phyloP scores from a whole-genome alignment of 1,140 invertebrate genomes.

The Apolygus lucorum region DNA sequence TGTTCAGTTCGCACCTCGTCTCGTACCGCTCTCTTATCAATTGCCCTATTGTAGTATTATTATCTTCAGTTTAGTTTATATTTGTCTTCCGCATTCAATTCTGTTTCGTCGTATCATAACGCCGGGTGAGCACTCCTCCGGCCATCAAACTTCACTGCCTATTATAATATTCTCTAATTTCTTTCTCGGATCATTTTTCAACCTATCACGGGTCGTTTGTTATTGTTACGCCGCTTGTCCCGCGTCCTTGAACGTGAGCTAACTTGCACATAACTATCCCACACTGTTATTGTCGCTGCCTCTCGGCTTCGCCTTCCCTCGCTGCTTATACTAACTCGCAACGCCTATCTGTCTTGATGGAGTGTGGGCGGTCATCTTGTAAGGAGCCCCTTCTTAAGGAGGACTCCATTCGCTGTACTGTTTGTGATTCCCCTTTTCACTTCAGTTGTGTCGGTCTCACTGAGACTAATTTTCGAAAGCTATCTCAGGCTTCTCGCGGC shows the following conservation, averaged over 20 bases:
- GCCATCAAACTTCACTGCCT: no score
- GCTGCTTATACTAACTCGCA: not conserved
- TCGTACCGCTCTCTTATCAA: no score
- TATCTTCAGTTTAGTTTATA: no score
- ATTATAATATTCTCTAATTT: not conserved
- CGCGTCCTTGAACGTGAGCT: not conserved
- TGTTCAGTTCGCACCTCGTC: no score
- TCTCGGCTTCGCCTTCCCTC: not conserved
- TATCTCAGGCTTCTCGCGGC: not conserved
- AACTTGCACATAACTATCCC: no score
- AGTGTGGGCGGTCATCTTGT: not conserved
- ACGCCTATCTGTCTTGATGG: not conserved
- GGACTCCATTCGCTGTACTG: not conserved
- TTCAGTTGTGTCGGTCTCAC: not conserved
- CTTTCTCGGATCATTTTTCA: not conserved
- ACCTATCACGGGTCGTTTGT: not conserved
- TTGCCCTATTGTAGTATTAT: no score
- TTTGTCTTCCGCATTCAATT: no score
- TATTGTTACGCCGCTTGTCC: not conserved
- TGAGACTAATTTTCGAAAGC: not conserved
- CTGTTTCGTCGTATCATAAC: not conserved
- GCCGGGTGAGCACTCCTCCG: no score
- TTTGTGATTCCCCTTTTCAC: not conserved
- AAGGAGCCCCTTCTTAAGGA: not conserved
- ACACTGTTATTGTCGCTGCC: not conserved